Conservation (phyloP, 2,113 vertebrate genomes). For the Mustela lutreola region DNA sequence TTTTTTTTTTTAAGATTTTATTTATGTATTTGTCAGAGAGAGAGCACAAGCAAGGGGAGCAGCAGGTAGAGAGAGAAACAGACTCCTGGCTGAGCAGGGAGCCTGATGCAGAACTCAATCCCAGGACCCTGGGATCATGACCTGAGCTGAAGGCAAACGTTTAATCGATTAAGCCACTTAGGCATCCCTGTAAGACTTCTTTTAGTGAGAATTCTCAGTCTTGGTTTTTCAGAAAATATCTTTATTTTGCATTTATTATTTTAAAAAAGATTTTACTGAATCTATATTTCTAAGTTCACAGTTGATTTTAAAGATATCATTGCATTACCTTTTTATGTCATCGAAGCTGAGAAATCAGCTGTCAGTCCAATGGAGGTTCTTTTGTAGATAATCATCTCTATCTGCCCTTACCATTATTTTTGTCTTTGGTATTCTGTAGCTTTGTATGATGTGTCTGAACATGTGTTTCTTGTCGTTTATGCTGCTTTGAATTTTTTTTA, state of each 20-base stretch:
- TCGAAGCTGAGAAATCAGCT: background rate
- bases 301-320: background rate
- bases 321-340: background rate
- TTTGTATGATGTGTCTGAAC: background rate
- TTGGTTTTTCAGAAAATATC: background rate
- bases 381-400: background rate
- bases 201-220: background rate
- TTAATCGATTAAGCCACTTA: no score
- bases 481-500: constrained; percentile 6
- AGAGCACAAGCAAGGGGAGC: no score
- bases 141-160: no score
- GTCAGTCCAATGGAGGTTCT: background rate
- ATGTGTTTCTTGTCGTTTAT: background rate
- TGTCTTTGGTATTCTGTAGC: background rate
- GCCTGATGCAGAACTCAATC: no score
- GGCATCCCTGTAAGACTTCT: background rate
- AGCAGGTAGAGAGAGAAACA: no score
- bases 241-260: background rate
- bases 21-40: no score
- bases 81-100: no score
- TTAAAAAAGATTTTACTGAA: background rate
- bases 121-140: no score
- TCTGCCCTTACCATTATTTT: constrained; percentile 12
- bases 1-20: no score
- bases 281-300: background rate